These are phyloP conservation scores for Sceloporus tristichus DNA, from an alignment of 2,113 vertebrate genomes.

Conservation along the genomic window DNA sequence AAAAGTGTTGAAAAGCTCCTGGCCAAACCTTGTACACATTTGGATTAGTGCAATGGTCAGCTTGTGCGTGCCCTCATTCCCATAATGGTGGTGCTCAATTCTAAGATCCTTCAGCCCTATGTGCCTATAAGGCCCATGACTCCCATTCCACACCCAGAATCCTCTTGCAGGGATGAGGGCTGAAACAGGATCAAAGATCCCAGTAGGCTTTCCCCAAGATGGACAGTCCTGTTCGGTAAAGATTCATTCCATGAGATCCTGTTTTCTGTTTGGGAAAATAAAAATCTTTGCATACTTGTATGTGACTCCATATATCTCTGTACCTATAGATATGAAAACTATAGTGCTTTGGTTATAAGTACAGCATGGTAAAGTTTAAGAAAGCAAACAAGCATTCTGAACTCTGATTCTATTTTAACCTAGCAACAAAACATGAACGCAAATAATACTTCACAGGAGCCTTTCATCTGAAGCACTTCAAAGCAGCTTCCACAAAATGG, in stretches of 20 bases:
- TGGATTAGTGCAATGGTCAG: neutral
- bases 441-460: slow-evolving; percentile 35
- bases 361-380: slow-evolving; percentile 1
- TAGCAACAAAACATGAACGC: slow-evolving; percentile 53
- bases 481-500: slow-evolving; percentile 50
- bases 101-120: neutral
- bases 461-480: slow-evolving; percentile 68
- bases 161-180: too few species aligned
- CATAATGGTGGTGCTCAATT: neutral
- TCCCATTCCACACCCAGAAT: too few species aligned
- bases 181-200: neutral
- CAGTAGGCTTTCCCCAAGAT: neutral
- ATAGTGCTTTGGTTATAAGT: slow-evolving; percentile 8
- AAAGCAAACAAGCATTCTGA: slow-evolving; percentile 23
- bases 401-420: slow-evolving; percentile 19
- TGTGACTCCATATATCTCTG: neutral
- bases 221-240: neutral
- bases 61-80: neutral
- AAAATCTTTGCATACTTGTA: neutral
- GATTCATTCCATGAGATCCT: neutral
- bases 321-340: neutral
- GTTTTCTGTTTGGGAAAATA: neutral
- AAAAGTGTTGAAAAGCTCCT: slow-evolving; percentile 3
- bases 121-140: neutral
- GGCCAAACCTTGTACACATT: neutral